Evolutionary conservation across 2,888 invertebrate species (phyloP).

Genomic region (Epicampocera succincta): DNA sequence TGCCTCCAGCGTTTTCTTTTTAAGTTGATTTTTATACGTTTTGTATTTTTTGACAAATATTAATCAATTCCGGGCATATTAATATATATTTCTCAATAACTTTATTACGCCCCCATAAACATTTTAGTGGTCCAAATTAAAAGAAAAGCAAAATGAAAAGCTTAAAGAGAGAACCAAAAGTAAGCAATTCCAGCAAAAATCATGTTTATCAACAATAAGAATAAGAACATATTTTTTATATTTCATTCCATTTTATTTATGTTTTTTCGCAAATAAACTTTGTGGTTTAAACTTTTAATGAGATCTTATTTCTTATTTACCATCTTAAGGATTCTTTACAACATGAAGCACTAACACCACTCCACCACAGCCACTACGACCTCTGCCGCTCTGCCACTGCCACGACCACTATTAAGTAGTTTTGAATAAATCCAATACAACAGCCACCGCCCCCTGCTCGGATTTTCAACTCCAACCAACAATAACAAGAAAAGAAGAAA

Average conservation of each 20-base stretch:
- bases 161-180: constrained; percentile 4
- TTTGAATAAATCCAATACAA: constrained; percentile 29
- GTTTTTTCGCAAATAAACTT: constrained; percentile 65
- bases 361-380: background rate
- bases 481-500: constrained; percentile 18
- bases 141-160: background rate
- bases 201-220: constrained; percentile 56
- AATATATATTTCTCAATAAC: constrained; percentile 57
- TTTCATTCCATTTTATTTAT: constrained; percentile 10
- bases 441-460: background rate
- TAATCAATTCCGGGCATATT: constrained; percentile 40
- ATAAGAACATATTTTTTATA: constrained; percentile 50
- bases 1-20: background rate
- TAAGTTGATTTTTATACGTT: background rate
- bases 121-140: constrained; percentile 49
- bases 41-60: constrained; percentile 29
- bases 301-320: constrained; percentile 69
- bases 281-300: constrained; percentile 72
- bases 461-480: background rate
- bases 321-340: constrained; percentile 60
- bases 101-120: constrained; percentile 47
- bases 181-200: constrained; percentile 31
- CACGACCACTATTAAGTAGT: constrained; percentile 42
- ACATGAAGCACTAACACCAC: constrained; percentile 21
- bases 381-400: constrained; percentile 9